phyloP scores from a whole-genome alignment of 2,113 vertebrate genomes.

The Carassius auratus region DNA sequence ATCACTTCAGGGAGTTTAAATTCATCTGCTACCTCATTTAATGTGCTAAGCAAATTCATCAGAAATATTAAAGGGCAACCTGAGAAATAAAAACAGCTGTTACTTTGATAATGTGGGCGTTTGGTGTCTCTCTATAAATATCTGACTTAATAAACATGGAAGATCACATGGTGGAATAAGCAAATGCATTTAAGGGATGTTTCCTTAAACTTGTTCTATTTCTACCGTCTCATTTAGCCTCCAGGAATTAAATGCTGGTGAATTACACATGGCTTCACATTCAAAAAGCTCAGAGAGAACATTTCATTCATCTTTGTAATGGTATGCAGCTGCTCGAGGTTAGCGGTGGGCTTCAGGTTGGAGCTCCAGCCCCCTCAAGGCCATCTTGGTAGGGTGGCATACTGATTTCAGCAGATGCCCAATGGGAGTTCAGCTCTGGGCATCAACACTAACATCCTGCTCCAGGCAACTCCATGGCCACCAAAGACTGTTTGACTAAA shows the following conservation, averaged over 20 bases:
- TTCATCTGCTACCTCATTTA: constrained; percentile 4
- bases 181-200: not conserved
- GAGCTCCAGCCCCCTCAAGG: not conserved
- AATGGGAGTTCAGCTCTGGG: not conserved
- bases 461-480: not conserved
- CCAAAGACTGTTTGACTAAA: not conserved
- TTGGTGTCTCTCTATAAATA: constrained; percentile 10
- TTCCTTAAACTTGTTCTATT: not conserved
- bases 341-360: not conserved
- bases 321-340: constrained; percentile 12
- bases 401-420: not conserved
- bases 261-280: not conserved
- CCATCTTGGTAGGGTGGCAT: constrained; percentile 4
- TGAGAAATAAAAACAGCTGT: constrained; percentile 12
- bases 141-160: not conserved
- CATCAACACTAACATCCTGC: not conserved
- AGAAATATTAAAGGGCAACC: not conserved
- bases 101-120: constrained; percentile 5
- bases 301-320: not conserved
- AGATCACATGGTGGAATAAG: not conserved
- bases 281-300: not conserved
- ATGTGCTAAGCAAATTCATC: not conserved
- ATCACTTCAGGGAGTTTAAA: not conserved
- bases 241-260: not conserved
- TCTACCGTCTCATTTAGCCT: not conserved